phyloP scores from a whole-genome alignment of 2,113 vertebrate genomes.

The Tor tambroides region DNA sequence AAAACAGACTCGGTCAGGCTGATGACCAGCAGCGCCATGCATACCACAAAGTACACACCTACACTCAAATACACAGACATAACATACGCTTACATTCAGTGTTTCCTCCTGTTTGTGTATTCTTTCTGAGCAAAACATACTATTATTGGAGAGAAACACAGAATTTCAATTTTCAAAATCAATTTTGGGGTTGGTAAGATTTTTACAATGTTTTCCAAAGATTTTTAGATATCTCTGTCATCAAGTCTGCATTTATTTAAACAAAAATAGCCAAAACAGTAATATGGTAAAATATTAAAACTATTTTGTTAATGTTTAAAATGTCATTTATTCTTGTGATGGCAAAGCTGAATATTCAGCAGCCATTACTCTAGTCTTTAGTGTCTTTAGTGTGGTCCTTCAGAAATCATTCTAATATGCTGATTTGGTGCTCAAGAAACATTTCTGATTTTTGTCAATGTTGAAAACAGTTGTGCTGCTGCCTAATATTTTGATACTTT shows the following conservation, averaged over 20 bases:
- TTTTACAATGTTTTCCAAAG: too few relatives aligned
- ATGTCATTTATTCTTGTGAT: not conserved
- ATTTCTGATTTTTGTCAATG: not conserved
- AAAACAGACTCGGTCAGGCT: constrained; percentile 94
- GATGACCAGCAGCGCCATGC: constrained; percentile 96
- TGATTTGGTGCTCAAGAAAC: too few relatives aligned
- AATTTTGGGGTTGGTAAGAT: too few relatives aligned
- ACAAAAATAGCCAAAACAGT: not conserved
- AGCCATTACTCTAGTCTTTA: not conserved
- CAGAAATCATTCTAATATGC: too few relatives aligned
- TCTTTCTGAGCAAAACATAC: not conserved
- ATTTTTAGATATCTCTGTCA: too few relatives aligned
- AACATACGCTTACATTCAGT: not conserved
- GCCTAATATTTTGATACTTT: constrained; percentile 5
- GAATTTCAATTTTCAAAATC: too few relatives aligned
- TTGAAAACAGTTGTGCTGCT: not conserved
- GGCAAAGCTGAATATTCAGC: not conserved
- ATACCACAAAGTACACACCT: constrained; percentile 97
- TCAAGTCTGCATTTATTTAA: not conserved
- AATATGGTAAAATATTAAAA: not conserved
- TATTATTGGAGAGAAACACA: too few relatives aligned
- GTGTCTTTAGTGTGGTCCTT: not conserved
- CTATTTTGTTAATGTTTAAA: not conserved
- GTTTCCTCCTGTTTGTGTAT: not conserved
- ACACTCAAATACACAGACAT: constrained; percentile 11